These are phyloP conservation scores for Collichthys lucidus DNA, from an alignment of 2,113 vertebrate species.

Conservation along the genomic window DNA sequence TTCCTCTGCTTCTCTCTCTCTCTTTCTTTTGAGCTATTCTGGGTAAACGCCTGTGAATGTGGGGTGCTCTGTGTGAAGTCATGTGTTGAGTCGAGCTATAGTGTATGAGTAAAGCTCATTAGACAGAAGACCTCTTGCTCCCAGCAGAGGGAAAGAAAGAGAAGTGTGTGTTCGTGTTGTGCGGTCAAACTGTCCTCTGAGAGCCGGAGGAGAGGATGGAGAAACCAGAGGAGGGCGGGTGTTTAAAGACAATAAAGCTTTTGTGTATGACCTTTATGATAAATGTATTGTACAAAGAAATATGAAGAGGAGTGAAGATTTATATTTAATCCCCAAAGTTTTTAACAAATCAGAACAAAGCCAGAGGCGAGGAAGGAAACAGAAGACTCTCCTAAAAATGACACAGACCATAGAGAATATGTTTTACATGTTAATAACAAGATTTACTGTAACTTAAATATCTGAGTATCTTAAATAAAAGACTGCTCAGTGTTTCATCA, in stretches of 20 bases:
- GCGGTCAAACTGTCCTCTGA: conserved; percentile 23
- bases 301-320: neutral
- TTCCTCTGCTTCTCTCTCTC: neutral
- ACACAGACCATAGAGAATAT: too few species aligned
- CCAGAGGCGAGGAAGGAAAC: neutral
- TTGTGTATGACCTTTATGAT: neutral
- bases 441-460: too few species aligned
- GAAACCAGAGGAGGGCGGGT: neutral
- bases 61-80: conserved; percentile 28
- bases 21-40: conserved; percentile 16
- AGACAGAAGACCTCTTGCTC: conserved; percentile 25
- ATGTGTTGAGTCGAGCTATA: conserved; percentile 2
- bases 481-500: too few species aligned
- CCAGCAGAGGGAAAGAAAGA: conserved; percentile 3
- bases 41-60: conserved; percentile 16
- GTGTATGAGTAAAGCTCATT: conserved; percentile 47
- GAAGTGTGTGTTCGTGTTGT: neutral
- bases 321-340: neutral
- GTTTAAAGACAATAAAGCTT: neutral
- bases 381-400: neutral
- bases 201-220: neutral
- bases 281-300: neutral
- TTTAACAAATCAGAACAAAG: neutral
- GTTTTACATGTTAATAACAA: too few species aligned
- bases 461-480: too few species aligned